Evolutionary conservation across 2,797 vertebrate species (phyloP).

Genomic region (Macropodus opercularis): DNA sequence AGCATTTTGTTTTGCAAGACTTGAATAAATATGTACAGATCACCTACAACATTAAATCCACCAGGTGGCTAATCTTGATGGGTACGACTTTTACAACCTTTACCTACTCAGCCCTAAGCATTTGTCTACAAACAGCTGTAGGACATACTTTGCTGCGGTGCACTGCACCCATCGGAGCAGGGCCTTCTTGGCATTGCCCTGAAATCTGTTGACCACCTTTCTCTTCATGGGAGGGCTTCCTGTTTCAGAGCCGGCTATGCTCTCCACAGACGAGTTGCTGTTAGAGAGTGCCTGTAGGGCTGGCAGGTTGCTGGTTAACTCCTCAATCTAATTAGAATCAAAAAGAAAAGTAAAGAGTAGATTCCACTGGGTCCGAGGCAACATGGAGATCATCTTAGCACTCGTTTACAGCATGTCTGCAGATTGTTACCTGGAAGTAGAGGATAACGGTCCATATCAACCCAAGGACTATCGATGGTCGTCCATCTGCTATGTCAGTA

Average conservation of each 20-base stretch:
- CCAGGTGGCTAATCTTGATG: too few relatives aligned
- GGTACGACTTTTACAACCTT: too few relatives aligned
- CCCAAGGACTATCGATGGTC: conserved; percentile 95
- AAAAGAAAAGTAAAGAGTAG: conserved; percentile 4
- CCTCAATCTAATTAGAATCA: conserved; percentile 88
- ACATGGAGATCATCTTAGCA: conserved; percentile 1
- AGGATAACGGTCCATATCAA: conserved; percentile 98
- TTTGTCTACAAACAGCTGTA: neutral
- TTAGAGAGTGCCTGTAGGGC: conserved; percentile 90
- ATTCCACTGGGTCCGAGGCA: conserved; percentile 1
- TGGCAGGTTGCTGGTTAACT: conserved; percentile 95
- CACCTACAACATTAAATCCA: neutral
- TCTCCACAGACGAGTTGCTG: conserved; percentile 94
- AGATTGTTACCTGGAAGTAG: conserved; percentile 92
- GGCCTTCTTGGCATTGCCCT: conserved; percentile 93
- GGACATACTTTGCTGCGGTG: conserved; percentile 87
- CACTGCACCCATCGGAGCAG: conserved; percentile 94
- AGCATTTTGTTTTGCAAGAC: neutral
- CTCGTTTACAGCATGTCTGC: too few relatives aligned
- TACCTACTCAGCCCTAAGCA: too few relatives aligned
- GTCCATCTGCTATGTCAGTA: conserved; percentile 96
- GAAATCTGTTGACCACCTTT: conserved; percentile 90
- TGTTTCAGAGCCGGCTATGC: conserved; percentile 87
- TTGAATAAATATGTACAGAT: too few relatives aligned
- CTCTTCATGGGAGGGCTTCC: conserved; percentile 95